A percentile compares a stretch with the other conserved stretches of the same genome.
Conservation (phyloP, 2,113 vertebrate species). For the Oxygymnocypris stewartii region DNA sequence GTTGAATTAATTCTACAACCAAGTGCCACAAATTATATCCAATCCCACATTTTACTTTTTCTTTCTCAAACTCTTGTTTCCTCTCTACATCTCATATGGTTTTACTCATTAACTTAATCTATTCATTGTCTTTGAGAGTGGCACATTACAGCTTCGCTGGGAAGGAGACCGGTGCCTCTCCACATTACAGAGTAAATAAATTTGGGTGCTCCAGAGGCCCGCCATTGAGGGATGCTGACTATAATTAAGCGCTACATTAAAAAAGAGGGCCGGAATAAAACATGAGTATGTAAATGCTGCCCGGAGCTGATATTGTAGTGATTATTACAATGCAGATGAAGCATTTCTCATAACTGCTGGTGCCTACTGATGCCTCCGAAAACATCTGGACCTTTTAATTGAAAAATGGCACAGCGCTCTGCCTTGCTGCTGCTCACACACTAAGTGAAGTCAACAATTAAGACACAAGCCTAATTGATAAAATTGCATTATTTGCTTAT, state of each 20-base stretch:
- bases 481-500: constrained; percentile 84
- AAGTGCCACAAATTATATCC: neutral
- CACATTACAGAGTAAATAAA: constrained; percentile 77
- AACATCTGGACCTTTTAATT: constrained; percentile 99
- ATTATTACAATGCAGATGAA: constrained; percentile 94
- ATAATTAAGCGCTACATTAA: constrained; percentile 90
- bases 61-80: neutral
- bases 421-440: constrained; percentile 75
- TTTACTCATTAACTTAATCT: constrained; percentile 11
- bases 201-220: constrained; percentile 76
- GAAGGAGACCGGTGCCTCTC: constrained; percentile 69
- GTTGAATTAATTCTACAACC: neutral
- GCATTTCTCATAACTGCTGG: constrained; percentile 88
- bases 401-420: constrained; percentile 86
- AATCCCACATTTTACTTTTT: neutral
- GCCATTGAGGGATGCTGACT: constrained; percentile 77
- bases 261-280: constrained; percentile 88
- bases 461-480: constrained; percentile 90
- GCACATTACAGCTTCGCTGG: constrained; percentile 44
- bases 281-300: constrained; percentile 94
- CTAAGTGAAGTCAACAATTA: constrained; percentile 94
- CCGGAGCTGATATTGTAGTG: constrained; percentile 89
- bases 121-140: neutral
- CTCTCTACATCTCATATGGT: neutral
- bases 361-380: constrained; percentile 89